Evolutionary conservation across 2,113 vertebrate species (phyloP).

Genomic region (Phrynosoma platyrhinos): DNA sequence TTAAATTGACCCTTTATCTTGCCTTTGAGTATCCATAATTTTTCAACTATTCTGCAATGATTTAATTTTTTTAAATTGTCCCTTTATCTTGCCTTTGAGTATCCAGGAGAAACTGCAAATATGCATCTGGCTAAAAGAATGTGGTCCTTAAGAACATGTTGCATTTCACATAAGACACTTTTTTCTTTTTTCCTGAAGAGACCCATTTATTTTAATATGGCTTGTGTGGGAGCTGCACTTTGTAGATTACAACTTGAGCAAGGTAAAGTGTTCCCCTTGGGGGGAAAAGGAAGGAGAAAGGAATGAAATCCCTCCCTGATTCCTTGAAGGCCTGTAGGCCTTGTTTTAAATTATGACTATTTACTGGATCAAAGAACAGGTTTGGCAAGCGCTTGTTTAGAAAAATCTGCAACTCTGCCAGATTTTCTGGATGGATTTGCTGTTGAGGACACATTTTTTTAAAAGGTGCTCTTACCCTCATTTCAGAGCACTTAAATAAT

Average conservation of each 20-base stretch:
- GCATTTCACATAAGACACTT: slow-evolving; percentile 27
- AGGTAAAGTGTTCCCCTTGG: slow-evolving; percentile 59
- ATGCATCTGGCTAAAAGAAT: slow-evolving; percentile 61
- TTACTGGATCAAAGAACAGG: slow-evolving; percentile 78
- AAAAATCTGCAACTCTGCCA: slow-evolving; percentile 77
- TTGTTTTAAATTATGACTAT: slow-evolving; percentile 79
- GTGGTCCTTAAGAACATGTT: slow-evolving; percentile 41
- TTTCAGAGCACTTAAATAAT: slow-evolving; percentile 76
- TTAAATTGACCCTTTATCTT: slow-evolving; percentile 54
- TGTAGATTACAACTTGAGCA: slow-evolving; percentile 37
- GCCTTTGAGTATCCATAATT: slow-evolving; percentile 51
- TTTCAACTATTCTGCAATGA: slow-evolving; percentile 42
- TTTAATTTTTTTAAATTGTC: slow-evolving; percentile 58
- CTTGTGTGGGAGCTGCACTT: not conserved
- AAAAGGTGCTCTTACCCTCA: slow-evolving; percentile 74
- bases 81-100: slow-evolving; percentile 56
- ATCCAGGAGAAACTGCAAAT: slow-evolving; percentile 40
- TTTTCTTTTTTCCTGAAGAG: not conserved
- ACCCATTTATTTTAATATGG: not conserved
- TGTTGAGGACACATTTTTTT: slow-evolving; percentile 77
- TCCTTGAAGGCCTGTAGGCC: slow-evolving; percentile 77
- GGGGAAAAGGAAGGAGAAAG: slow-evolving; percentile 59
- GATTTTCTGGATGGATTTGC: slow-evolving; percentile 75
- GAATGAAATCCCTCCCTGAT: slow-evolving; percentile 72
- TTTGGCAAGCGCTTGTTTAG: slow-evolving; percentile 80